These are phyloP conservation scores for Apis mellifera DNA, from an alignment of 1,140 invertebrate species.

Conservation along the genomic window Amel_HAv3.1 CM009937.2:12433001-12433500, in stretches of 20 bases:
- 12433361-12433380: conserved; percentile 52
- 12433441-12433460: background rate
- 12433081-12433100: conserved; percentile 8
- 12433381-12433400: conserved; percentile 31
- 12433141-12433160: background rate
- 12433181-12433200: conserved; percentile 33
- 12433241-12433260: conserved; percentile 49
- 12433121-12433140: background rate
- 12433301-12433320: conserved; percentile 37
- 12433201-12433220: conserved; percentile 61
- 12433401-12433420: conserved; percentile 1
- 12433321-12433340: conserved; percentile 14
- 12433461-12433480: background rate
- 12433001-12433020: background rate
- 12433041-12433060: conserved; percentile 1
- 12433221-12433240: conserved; percentile 55
- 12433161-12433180: background rate
- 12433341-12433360: conserved; percentile 36
- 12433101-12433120: conserved; percentile 3
- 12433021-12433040: background rate
- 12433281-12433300: conserved; percentile 43
- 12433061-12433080: background rate
- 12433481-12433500: conserved; percentile 1
- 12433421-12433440: conserved; percentile 31
- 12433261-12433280: conserved; percentile 34